phyloP scores from a whole-genome alignment of 1,140 invertebrate species.

The Drosophila leontia region DNA sequence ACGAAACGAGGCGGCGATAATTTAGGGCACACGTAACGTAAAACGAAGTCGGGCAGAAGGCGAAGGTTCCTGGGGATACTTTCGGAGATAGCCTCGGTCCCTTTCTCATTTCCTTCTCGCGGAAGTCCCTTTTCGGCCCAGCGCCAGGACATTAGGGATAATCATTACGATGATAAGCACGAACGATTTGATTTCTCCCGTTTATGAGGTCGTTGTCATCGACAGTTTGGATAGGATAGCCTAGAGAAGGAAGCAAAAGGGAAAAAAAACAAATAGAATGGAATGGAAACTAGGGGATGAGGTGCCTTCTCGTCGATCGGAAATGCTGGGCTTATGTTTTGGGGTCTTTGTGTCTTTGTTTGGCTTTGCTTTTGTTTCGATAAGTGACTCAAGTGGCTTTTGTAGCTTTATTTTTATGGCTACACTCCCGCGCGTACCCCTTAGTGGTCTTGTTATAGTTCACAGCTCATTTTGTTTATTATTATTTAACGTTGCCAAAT shows the following conservation, averaged over 20 bases:
- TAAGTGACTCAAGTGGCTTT: constrained; percentile 60
- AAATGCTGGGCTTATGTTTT: constrained; percentile 47
- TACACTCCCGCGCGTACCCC: constrained; percentile 1
- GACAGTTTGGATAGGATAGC: constrained; percentile 49
- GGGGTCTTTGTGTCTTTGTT: constrained; percentile 23
- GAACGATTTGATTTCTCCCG: constrained; percentile 76
- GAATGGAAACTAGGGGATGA: background rate
- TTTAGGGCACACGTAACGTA: constrained; percentile 64
- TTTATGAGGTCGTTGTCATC: constrained; percentile 72
- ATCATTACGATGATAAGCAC: constrained; percentile 83
- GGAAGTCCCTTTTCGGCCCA: constrained; percentile 46
- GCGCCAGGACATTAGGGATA: constrained; percentile 68
- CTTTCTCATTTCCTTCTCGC: constrained; percentile 52
- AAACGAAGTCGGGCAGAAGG: constrained; percentile 29
- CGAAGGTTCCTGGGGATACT: constrained; percentile 26
- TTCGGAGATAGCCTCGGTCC: constrained; percentile 39
- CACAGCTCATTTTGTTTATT: constrained; percentile 40
- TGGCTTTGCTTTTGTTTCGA: constrained; percentile 46
- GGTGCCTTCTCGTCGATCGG: constrained; percentile 22
- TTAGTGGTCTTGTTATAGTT: constrained; percentile 25
- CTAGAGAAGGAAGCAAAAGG: background rate
- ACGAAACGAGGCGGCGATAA: constrained; percentile 59
- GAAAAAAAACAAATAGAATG: constrained; percentile 20
- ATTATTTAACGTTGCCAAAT: constrained; percentile 6
- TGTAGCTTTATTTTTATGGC: constrained; percentile 51